Evolutionary conservation across 1,140 invertebrate species (phyloP).

Genomic region (Zaprionus taronus): DNA sequence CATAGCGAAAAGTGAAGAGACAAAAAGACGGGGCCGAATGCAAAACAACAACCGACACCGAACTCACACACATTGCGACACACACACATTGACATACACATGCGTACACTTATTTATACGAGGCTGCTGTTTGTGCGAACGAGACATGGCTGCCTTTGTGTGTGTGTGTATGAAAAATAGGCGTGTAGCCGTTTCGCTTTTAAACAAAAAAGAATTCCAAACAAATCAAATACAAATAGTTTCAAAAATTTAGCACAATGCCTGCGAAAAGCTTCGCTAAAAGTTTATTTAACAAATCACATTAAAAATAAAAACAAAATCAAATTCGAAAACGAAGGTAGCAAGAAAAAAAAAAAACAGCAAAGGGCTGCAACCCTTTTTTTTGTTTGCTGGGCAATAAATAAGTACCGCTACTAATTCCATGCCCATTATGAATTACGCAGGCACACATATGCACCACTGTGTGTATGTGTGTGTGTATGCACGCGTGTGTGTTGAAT

Average conservation of each 20-base stretch:
- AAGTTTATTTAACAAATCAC: slow-evolving; percentile 30
- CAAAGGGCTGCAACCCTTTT: slow-evolving; percentile 44
- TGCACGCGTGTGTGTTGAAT: not conserved
- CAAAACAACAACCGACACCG: slow-evolving; percentile 51
- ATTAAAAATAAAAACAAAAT: slow-evolving; percentile 16
- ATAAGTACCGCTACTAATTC: slow-evolving; percentile 40
- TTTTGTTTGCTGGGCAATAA: slow-evolving; percentile 36
- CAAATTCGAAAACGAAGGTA: not conserved
- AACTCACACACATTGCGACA: slow-evolving; percentile 9
- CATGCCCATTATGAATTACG: slow-evolving; percentile 43
- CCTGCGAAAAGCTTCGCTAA: slow-evolving; percentile 9
- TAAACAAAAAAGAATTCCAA: slow-evolving; percentile 38
- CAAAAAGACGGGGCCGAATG: slow-evolving; percentile 52
- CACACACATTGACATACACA: slow-evolving; percentile 3
- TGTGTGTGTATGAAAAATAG: slow-evolving; percentile 63
- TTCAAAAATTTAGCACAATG: slow-evolving; percentile 44
- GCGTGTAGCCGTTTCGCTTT: slow-evolving; percentile 66
- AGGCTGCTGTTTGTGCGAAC: slow-evolving; percentile 34
- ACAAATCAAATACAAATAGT: slow-evolving; percentile 53
- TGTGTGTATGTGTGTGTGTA: not conserved
- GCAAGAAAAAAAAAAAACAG: slow-evolving; percentile 6
- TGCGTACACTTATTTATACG: slow-evolving; percentile 38
- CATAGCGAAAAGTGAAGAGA: slow-evolving; percentile 36
- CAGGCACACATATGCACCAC: slow-evolving; percentile 1
- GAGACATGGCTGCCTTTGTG: slow-evolving; percentile 48